Evolutionary conservation across 2,888 invertebrate genomes (phyloP).

Genomic region (Lissonota sp.): DNA sequence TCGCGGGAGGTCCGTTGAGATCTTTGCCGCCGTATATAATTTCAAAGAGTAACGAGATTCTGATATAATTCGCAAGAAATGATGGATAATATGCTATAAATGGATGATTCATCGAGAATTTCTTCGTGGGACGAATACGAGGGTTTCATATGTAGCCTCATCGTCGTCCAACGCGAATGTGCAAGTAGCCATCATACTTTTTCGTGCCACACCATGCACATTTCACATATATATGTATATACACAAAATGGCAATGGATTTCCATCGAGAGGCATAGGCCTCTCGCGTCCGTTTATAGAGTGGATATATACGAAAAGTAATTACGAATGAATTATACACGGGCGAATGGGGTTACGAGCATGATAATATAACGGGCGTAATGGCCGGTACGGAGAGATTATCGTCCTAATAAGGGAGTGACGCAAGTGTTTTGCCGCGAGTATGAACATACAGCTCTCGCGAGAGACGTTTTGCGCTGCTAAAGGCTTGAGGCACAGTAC

Average conservation of each 20-base stretch:
- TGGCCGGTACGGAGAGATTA: conserved; percentile 80
- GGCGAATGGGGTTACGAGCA: conserved; percentile 74
- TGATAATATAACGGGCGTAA: conserved; percentile 81
- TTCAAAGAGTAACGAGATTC: conserved; percentile 22
- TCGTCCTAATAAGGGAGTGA: conserved; percentile 82
- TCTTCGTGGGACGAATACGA: conserved; percentile 3
- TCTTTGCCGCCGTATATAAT: conserved; percentile 5
- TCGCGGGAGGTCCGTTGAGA: too few species aligned
- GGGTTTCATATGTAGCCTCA: background rate
- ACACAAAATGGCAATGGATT: conserved; percentile 56
- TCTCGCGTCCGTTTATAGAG: conserved; percentile 55
- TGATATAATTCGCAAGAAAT: conserved; percentile 41
- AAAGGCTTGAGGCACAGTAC: conserved; percentile 46
- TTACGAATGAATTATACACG: conserved; percentile 79
- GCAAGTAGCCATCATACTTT: background rate
- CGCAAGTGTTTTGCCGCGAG: conserved; percentile 74
- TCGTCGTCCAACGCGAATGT: conserved; percentile 12
- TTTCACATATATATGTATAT: background rate
- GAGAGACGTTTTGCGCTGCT: conserved; percentile 46
- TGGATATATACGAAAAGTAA: conserved; percentile 74
- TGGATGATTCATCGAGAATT: conserved; percentile 41
- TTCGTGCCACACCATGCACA: background rate
- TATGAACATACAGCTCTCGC: conserved; percentile 17
- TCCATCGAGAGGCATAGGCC: conserved; percentile 48
- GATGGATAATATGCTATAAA: conserved; percentile 16